Evolutionary conservation across 2,113 vertebrate genomes (phyloP), one percentile per base, ranked within the genome.

Genomic region (Apteryx owenii): DNA sequence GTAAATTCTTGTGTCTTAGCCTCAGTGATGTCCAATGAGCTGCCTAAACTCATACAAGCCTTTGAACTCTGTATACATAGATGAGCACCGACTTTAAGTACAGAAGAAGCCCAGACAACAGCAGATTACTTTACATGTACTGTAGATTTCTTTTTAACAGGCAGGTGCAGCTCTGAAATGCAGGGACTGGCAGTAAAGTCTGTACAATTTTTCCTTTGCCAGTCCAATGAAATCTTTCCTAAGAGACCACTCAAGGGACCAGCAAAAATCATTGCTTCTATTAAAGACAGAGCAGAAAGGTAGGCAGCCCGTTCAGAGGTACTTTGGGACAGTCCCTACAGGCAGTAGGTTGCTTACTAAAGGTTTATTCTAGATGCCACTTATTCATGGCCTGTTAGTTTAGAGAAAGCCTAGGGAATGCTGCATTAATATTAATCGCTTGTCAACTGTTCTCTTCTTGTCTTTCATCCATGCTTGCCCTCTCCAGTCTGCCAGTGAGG

Each of bases 11-110:
- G 18, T 53, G 25, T 36, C 25, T 53, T 51, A 28, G 50, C 64
- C 29, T 21, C 0, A 0, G 21, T 38, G 48, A 17, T 48, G 22
- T 9, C 33, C 1, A 0, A 42, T 70, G 22, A 56, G 33, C 56
- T 80, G 56, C n/a, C 65, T 20, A 28, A 48, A 62, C 72, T 64
- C 66, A 53, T 68, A 53, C 20, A 64, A 64, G 12, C 9, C 33
- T 84, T 65, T 23, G 78, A 75, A 85, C 51, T 85, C 2, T 0
- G 9, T 40, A 18, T 33, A 50, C 0, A 0, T 31, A 4, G n/a
- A 28, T 12, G 9, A 71, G 10, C 40, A 51, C 42, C 9, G 50
- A 19, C 25, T 77, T 42, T 33, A 68, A 60, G 14, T 66, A 54
- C 68, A 85, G 66, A 60, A 87, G 62, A 50, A 70, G 21, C 66